phyloP scores from a whole-genome alignment of 1,140 invertebrate genomes.

The Conus ventricosus region DNA sequence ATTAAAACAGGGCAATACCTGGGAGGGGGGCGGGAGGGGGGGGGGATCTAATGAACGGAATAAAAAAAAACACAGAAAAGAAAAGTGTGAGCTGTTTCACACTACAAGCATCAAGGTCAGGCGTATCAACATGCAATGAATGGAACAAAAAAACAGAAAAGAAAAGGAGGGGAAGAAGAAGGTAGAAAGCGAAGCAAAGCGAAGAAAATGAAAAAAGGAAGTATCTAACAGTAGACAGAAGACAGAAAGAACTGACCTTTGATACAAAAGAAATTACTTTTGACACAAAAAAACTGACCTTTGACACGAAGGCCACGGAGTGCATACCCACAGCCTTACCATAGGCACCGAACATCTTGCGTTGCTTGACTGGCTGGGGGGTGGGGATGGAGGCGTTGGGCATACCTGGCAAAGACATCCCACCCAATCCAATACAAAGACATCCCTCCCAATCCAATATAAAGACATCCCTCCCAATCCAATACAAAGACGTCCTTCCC shows the following conservation, averaged over 20 bases:
- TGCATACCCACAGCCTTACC: slow-evolving; percentile 67
- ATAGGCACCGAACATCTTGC: slow-evolving; percentile 73
- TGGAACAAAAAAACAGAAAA: background rate
- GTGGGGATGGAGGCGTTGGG: slow-evolving; percentile 73
- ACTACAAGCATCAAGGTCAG: no score
- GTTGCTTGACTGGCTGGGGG: slow-evolving; percentile 69
- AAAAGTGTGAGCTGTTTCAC: no score
- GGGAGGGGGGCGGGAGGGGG: no score
- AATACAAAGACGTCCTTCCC: no score
- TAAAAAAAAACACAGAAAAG: no score
- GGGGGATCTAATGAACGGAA: no score
- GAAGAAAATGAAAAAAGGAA: background rate
- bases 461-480: no score
- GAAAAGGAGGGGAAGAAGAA: background rate
- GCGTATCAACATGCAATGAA: no score
- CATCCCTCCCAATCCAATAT: no score
- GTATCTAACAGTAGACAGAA: background rate
- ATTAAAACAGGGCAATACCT: no score
- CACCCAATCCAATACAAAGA: background rate
- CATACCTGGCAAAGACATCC: slow-evolving; percentile 56
- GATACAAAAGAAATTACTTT: no score
- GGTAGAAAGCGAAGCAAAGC: background rate
- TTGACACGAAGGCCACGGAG: slow-evolving; percentile 73
- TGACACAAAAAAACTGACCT: slow-evolving; percentile 51
- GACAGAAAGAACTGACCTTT: background rate